Percentiles rank a stretch among this genome's conserved stretches.
These are phyloP conservation scores for Eciton burchellii DNA, from an alignment of 1,140 invertebrate species.

Conservation along the genomic window DNA sequence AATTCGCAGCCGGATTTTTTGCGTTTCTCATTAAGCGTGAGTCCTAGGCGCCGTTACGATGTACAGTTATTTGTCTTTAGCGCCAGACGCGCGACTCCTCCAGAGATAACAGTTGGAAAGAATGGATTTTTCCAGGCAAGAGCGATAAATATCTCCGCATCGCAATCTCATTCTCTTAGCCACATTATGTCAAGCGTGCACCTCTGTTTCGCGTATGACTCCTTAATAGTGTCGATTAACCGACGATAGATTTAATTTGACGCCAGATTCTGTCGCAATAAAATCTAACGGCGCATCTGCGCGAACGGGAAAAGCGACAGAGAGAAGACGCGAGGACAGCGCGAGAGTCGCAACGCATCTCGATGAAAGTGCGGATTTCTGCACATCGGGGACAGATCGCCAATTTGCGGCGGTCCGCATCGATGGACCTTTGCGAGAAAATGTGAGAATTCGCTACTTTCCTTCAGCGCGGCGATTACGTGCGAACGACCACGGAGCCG, in stretches of 20 bases:
- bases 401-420: conserved; percentile 52
- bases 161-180: not conserved
- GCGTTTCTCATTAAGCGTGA: conserved; percentile 26
- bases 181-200: conserved; percentile 25
- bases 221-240: not conserved
- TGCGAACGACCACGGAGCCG: conserved; percentile 61
- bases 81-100: not conserved
- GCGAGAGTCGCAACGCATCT: conserved; percentile 44
- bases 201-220: not conserved
- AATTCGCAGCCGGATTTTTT: not conserved
- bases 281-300: conserved; percentile 57
- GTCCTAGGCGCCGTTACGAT: conserved; percentile 21
- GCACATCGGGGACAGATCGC: conserved; percentile 64
- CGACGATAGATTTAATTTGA: conserved; percentile 55
- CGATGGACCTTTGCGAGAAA: conserved; percentile 58
- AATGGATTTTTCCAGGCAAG: not conserved
- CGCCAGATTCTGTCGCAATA: conserved; percentile 45
- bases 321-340: conserved; percentile 24
- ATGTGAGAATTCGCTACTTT: conserved; percentile 68
- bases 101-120: conserved; percentile 9
- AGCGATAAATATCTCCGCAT: conserved; percentile 36
- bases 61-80: conserved; percentile 22
- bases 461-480: conserved; percentile 56
- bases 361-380: conserved; percentile 65
- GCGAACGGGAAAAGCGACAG: conserved; percentile 45